Conservation (phyloP, 2,888 invertebrate species). For the Ceriagrion tenellum region DNA sequence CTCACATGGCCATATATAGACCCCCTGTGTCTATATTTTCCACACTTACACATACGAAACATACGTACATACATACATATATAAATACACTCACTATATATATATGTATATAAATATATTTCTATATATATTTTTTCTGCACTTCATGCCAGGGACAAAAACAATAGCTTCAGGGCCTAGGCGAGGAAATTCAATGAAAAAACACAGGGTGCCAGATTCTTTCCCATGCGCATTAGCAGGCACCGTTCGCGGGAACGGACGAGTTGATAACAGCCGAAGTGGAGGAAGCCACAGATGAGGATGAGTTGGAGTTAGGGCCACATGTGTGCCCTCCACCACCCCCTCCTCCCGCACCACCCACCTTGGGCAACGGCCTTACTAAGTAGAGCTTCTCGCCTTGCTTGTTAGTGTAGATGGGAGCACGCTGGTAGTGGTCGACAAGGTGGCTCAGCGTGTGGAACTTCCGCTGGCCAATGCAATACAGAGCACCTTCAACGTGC, state of each 20-base stretch:
- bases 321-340: constrained; percentile 20
- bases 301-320: constrained; percentile 58
- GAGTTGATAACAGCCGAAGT: constrained; percentile 66
- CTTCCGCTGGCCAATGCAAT: constrained; percentile 98
- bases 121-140: constrained; percentile 31
- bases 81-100: neutral
- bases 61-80: constrained; percentile 21
- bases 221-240: constrained; percentile 60
- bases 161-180: constrained; percentile 14
- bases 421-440: constrained; percentile 98
- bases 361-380: constrained; percentile 93
- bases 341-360: constrained; percentile 47
- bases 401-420: constrained; percentile 99
- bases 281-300: constrained; percentile 62
- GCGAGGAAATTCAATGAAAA: constrained; percentile 48
- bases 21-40: neutral
- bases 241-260: constrained; percentile 61
- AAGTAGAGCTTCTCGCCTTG: constrained; percentile 98
- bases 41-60: neutral
- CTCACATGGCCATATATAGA: constrained; percentile 49
- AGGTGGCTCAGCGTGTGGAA: constrained; percentile 97
- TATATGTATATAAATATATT: constrained; percentile 8
- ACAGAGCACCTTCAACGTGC: constrained; percentile 94
- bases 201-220: constrained; percentile 41
- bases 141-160: constrained; percentile 51